Evolutionary conservation across 2,888 invertebrate species (phyloP).

Genomic region (Desoria tigrina): DNA sequence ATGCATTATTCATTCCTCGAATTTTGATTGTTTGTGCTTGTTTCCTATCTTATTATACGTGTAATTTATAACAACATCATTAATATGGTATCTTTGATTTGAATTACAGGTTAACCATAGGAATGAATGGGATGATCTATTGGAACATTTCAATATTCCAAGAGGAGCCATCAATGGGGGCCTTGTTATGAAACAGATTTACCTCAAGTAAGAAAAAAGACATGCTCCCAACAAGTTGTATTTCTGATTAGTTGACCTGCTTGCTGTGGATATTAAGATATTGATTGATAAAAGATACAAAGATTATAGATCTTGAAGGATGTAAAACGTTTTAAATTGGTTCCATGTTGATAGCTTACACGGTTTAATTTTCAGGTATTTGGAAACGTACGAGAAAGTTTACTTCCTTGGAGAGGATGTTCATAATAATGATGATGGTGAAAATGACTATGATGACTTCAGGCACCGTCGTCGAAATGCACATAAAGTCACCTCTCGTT

Average conservation of each 20-base stretch:
- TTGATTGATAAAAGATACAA: background rate
- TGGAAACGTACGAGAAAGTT: slow-evolving; percentile 86
- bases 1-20: too few relatives aligned
- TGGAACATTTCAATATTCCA: slow-evolving; percentile 74
- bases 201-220: slow-evolving; percentile 66
- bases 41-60: too few relatives aligned
- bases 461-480: slow-evolving; percentile 67
- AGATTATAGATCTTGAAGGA: too few relatives aligned
- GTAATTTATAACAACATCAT: too few relatives aligned
- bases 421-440: slow-evolving; percentile 72
- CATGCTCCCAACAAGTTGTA: too few relatives aligned
- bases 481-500: slow-evolving; percentile 20
- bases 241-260: too few relatives aligned
- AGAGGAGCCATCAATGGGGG: slow-evolving; percentile 83
- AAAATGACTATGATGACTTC: slow-evolving; percentile 64
- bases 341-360: too few relatives aligned
- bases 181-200: slow-evolving; percentile 79
- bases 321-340: too few relatives aligned
- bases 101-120: slow-evolving; percentile 75
- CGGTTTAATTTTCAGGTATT: slow-evolving; percentile 59
- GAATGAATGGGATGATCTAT: slow-evolving; percentile 82
- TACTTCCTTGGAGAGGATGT: slow-evolving; percentile 87
- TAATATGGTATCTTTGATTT: too few relatives aligned
- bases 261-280: background rate
- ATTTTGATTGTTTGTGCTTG: too few relatives aligned